Percentiles rank a stretch among this genome's conserved stretches.
Conservation (phyloP, 2,113 vertebrate species). For the Ameiurus melas region DNA sequence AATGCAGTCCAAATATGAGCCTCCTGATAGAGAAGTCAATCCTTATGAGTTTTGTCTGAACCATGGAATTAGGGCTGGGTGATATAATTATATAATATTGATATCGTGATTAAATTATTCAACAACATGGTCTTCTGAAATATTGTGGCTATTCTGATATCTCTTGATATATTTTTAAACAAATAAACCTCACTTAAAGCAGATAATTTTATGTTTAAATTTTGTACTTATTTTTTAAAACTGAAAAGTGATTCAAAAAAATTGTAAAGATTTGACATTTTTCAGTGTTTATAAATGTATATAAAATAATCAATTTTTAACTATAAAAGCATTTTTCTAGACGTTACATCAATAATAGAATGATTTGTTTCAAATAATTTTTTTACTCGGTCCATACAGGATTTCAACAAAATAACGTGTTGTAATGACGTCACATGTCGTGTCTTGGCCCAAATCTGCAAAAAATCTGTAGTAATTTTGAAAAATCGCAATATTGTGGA, state of each 20-base stretch:
- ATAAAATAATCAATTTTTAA: not conserved
- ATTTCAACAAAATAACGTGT: too few relatives aligned
- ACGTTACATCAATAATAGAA: not conserved
- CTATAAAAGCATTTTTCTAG: not conserved
- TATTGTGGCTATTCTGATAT: not conserved
- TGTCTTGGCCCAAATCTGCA: too few relatives aligned
- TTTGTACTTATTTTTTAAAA: not conserved
- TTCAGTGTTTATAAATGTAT: not conserved
- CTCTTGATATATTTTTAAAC: not conserved
- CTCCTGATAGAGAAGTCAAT: not conserved
- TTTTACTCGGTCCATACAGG: not conserved
- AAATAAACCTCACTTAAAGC: not conserved
- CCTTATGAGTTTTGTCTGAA: not conserved
- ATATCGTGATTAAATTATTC: not conserved
- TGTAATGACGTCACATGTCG: too few relatives aligned
- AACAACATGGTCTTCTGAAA: not conserved
- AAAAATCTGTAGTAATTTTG: too few relatives aligned
- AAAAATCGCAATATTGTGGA: too few relatives aligned
- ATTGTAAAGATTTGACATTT: not conserved
- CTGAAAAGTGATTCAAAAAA: not conserved
- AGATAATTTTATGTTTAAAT: not conserved
- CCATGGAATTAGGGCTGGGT: not conserved
- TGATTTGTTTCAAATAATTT: not conserved
- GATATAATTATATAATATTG: not conserved
- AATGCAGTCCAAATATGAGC: not conserved